Evolutionary conservation across 2,888 invertebrate genomes (phyloP), one percentile per base, ranked within the genome.

Genomic region (Himalopsyche tibetana): DNA sequence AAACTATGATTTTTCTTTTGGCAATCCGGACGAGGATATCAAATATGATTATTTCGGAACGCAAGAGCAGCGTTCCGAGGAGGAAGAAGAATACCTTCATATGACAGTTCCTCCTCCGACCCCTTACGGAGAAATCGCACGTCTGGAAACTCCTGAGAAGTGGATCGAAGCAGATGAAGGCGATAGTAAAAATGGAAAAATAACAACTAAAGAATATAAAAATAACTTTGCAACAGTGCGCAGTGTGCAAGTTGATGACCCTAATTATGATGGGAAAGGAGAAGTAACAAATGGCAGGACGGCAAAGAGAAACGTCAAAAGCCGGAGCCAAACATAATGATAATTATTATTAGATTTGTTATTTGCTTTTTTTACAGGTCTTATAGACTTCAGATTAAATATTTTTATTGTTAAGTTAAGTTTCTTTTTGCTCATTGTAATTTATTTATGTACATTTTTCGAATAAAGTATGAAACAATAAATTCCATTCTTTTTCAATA

Each of bases 1-100:
- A 8, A 87, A 81, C 55, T 56, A 88, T 83, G 42, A 86, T 80
- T 89, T 89, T 5, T 80, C 82, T 45, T 85, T 84, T 19, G 85
- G 82, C 3, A 85, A 86, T 63, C 82, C 85, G 28, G 91, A 91
- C 40, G 89, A 90, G 0, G 91, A 91, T 0, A 91, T 92, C 84
- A 82, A 55, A 2, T 92, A 91, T 89, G 93, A 93, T 89, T 93
- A 92, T 89, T 92, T 90, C 89, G 93, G 93, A 4, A 90, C 91
- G 3, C 91, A 91, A 85, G 88, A 91, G 4, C 91, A 92, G 0
- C 89, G 91, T 51, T 93, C 93, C 0, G 90, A 92, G 19, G 92
- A 93, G 88, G 93, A 93, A 87, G 89, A 91, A 84, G 84, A 88
- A 15, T 92, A 90, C 89, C 89, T 90, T 87, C 89, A 90, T 3